Conservation (phyloP, 1,140 invertebrate genomes). For the Ceratina australensis region DNA sequence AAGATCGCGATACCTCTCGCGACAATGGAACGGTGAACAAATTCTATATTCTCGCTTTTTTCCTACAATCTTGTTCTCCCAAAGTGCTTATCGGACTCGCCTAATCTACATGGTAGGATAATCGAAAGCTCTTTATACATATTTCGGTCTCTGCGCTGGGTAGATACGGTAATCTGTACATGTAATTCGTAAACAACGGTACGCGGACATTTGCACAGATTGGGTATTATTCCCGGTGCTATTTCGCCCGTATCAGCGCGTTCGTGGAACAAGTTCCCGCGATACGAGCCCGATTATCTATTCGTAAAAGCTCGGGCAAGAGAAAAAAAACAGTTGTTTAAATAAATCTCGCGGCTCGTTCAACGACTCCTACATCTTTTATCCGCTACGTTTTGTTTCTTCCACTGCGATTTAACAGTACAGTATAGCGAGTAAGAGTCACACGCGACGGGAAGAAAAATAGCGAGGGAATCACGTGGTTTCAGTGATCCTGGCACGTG, state of each 20-base stretch:
- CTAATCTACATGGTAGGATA: too few species aligned
- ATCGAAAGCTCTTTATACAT: too few species aligned
- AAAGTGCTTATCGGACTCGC: too few species aligned
- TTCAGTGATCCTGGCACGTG: too few species aligned
- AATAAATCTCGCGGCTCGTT: constrained; percentile 27
- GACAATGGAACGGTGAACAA: too few species aligned
- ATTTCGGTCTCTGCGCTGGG: not conserved
- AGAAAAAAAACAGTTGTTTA: not conserved
- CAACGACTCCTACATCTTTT: constrained; percentile 9
- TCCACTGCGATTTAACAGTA: too few species aligned
- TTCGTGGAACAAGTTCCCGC: constrained; percentile 8
- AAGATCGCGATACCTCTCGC: too few species aligned
- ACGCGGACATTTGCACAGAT: not conserved
- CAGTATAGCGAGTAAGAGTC: not conserved
- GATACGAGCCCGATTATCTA: constrained; percentile 9
- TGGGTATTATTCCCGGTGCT: constrained; percentile 7
- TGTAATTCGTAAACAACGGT: constrained; percentile 12
- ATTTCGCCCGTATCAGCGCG: not conserved
- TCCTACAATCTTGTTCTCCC: too few species aligned
- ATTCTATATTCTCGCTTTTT: too few species aligned
- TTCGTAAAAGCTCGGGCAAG: not conserved
- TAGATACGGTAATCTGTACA: not conserved
- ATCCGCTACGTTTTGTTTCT: not conserved
- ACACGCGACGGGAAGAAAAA: not conserved
- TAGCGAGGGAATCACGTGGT: too few species aligned